A percentile compares a stretch with the other conserved stretches of the same genome.
phyloP scores from a whole-genome alignment of 2,113 vertebrate genomes.

The Picathartes gymnocephalus region DNA sequence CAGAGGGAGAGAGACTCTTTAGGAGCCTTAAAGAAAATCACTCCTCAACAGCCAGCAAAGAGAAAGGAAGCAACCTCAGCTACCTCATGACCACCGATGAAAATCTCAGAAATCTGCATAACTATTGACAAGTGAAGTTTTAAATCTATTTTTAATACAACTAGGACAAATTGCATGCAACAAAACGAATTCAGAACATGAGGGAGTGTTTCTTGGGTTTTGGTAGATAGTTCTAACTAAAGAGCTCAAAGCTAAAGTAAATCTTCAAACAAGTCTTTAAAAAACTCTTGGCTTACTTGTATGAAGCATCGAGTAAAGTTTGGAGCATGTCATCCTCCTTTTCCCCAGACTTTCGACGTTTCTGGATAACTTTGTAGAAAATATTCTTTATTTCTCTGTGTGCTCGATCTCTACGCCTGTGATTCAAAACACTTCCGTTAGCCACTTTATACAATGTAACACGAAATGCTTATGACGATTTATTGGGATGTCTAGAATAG shows the following conservation, averaged over 20 bases:
- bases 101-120: neutral
- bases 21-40: neutral
- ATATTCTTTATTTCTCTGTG: slow-evolving; percentile 91
- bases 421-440: neutral
- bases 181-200: neutral
- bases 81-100: neutral
- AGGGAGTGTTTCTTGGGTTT: neutral
- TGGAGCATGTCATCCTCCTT: slow-evolving; percentile 91
- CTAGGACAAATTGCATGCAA: neutral
- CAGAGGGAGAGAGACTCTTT: neutral
- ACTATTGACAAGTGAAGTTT: neutral
- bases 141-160: neutral
- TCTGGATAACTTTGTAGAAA: slow-evolving; percentile 91
- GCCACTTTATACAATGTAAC: neutral
- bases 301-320: slow-evolving; percentile 90
- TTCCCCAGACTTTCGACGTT: slow-evolving; percentile 79
- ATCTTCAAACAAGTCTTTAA: neutral
- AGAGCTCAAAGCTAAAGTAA: neutral
- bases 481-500: neutral
- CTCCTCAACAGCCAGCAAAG: neutral
- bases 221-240: neutral
- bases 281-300: slow-evolving; percentile 81
- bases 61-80: neutral
- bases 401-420: slow-evolving; percentile 87
- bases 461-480: neutral